A percentile compares a stretch with the other conserved stretches of the same genome.
These are phyloP conservation scores for Herminia tarsipennalis DNA, from an alignment of 2,888 invertebrate genomes.

Conservation along the genomic window DNA sequence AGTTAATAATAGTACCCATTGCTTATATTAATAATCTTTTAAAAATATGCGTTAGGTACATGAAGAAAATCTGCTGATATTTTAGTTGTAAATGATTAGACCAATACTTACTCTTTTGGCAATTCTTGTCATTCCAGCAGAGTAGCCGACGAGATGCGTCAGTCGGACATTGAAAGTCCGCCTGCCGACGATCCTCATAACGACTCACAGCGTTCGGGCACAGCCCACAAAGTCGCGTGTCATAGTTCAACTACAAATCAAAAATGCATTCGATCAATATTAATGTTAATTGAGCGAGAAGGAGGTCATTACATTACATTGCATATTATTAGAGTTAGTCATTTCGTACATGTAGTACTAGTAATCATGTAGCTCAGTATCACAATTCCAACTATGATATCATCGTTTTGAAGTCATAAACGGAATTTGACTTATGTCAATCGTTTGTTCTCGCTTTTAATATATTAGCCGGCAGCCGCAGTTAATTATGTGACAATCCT, in stretches of 20 bases:
- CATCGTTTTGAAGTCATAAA: constrained; percentile 9
- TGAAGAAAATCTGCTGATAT: too few species aligned
- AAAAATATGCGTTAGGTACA: too few species aligned
- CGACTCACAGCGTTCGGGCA: constrained; percentile 73
- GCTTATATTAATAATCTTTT: too few species aligned
- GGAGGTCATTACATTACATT: constrained; percentile 19
- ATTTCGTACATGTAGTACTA: constrained; percentile 18
- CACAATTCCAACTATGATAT: constrained; percentile 19
- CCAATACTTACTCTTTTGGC: constrained; percentile 88
- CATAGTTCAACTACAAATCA: constrained; percentile 86
- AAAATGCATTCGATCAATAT: constrained; percentile 30
- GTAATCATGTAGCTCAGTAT: constrained; percentile 11
- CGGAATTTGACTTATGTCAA: too few species aligned
- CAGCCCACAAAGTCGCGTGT: constrained; percentile 72
- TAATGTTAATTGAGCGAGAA: constrained; percentile 27
- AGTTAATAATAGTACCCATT: too few species aligned
- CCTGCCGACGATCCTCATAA: constrained; percentile 56
- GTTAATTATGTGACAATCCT: too few species aligned
- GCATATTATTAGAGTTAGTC: constrained; percentile 22
- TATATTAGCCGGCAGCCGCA: too few species aligned
- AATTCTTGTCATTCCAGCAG: constrained; percentile 93
- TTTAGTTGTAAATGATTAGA: not conserved
- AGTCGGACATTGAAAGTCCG: constrained; percentile 61
- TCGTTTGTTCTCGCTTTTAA: too few species aligned
- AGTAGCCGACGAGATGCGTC: constrained; percentile 80